Conservation (phyloP, 2,888 invertebrate genomes). For the Caenorhabditis angaria region DNA sequence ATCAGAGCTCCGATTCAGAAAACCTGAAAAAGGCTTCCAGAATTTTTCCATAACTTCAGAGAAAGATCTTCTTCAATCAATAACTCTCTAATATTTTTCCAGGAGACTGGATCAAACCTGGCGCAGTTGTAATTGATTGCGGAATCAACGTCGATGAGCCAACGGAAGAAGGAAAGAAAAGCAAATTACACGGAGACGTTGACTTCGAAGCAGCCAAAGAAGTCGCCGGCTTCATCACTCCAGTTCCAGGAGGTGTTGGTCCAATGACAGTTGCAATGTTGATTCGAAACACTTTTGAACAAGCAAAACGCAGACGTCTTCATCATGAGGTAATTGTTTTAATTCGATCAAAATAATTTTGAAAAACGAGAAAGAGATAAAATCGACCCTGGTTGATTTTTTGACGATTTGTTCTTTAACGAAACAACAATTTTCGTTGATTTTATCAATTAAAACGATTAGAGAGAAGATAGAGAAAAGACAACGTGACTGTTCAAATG, state of each 20-base stretch:
- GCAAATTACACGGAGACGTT: slow-evolving; percentile 86
- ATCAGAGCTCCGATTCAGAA: too few relatives aligned
- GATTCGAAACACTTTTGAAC: slow-evolving; percentile 85
- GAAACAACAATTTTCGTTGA: background rate
- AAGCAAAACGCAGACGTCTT: slow-evolving; percentile 77
- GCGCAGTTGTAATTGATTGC: slow-evolving; percentile 97
- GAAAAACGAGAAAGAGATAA: background rate
- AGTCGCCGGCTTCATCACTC: slow-evolving; percentile 74
- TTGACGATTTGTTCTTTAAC: background rate
- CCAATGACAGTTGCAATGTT: slow-evolving; percentile 95
- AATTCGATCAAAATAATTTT: background rate
- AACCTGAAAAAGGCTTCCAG: too few relatives aligned
- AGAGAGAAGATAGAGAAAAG: background rate
- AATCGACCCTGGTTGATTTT: background rate
- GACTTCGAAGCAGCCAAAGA: slow-evolving; percentile 81
- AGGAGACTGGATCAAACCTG: slow-evolving; percentile 91
- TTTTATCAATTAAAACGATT: background rate
- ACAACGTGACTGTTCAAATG: background rate
- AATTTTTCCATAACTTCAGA: too few relatives aligned
- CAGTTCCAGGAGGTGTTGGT: slow-evolving; percentile 84
- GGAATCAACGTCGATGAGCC: slow-evolving; percentile 82
- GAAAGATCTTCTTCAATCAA: too few relatives aligned
- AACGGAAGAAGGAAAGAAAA: slow-evolving; percentile 54
- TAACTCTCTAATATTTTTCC: too few relatives aligned
- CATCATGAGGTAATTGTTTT: slow-evolving; percentile 21